phyloP scores from a whole-genome alignment of 1,140 invertebrate genomes.

The Drosophila teissieri region DNA sequence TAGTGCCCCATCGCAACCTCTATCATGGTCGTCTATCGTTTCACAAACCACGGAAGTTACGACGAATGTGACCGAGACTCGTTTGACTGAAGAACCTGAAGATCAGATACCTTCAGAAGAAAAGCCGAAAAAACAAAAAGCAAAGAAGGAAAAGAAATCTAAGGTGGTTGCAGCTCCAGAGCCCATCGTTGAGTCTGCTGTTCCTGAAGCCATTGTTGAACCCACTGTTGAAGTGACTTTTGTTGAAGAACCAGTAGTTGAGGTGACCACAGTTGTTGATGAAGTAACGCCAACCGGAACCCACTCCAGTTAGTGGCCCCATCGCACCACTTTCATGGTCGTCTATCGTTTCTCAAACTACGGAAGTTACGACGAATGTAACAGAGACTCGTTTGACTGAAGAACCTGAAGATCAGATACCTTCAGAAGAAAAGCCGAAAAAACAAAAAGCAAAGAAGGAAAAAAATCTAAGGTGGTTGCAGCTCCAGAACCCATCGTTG shows the following conservation, averaged over 20 bases:
- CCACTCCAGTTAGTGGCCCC: background rate
- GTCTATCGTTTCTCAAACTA: background rate
- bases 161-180: slow-evolving; percentile 13
- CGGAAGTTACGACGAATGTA: background rate
- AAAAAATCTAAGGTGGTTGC: background rate
- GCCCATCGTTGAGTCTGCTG: background rate
- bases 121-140: slow-evolving; percentile 6
- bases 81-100: slow-evolving; percentile 1
- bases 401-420: background rate
- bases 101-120: slow-evolving; percentile 23
- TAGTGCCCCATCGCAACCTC: background rate
- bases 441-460: background rate
- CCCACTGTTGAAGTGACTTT: background rate
- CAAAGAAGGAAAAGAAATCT: slow-evolving; percentile 39
- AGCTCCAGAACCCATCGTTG: background rate
- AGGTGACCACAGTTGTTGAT: background rate
- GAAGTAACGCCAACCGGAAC: background rate
- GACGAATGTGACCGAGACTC: background rate
- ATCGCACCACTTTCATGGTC: background rate
- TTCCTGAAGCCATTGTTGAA: background rate
- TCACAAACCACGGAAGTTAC: slow-evolving; percentile 8
- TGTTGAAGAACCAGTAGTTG: background rate
- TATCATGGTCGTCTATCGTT: slow-evolving; percentile 18
- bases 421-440: background rate
- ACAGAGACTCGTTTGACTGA: background rate